These are phyloP conservation scores for Pammene fasciana DNA, from an alignment of 2,888 invertebrate species.

Conservation along the genomic window DNA sequence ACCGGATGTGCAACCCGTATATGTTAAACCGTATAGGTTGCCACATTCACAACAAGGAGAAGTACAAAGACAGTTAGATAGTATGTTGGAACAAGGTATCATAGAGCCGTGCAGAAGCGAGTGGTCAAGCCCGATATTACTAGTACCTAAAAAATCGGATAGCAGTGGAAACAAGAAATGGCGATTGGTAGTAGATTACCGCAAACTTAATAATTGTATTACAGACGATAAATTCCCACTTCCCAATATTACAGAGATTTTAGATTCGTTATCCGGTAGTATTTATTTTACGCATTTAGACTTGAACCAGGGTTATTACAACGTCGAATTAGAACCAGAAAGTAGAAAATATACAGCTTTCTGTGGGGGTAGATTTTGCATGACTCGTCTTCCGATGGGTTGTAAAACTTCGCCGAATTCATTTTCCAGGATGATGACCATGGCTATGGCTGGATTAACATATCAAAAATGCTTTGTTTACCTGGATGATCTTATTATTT, in stretches of 20 bases:
- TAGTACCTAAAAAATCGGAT: neutral
- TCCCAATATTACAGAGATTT: no score
- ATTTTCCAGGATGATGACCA: neutral
- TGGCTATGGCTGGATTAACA: neutral
- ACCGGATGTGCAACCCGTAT: neutral
- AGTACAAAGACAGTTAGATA: neutral
- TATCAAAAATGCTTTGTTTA: neutral
- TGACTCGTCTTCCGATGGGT: neutral
- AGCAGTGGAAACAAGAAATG: neutral
- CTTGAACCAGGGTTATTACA: no score
- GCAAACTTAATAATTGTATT: neutral
- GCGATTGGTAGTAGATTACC: neutral
- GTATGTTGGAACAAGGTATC: neutral
- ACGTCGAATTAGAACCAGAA: no score
- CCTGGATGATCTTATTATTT: neutral
- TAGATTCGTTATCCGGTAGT: no score
- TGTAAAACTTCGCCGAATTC: neutral
- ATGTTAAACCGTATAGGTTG: neutral
- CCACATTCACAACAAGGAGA: neutral
- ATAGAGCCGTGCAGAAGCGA: neutral
- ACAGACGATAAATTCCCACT: neutral
- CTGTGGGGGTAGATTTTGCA: neutral
- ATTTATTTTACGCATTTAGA: no score
- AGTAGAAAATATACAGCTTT: neutral
- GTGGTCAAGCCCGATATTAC: slow-evolving; percentile 1